These are phyloP conservation scores for Macrotis lagotis DNA, from an alignment of 2,113 vertebrate species.

Conservation along the genomic window DNA sequence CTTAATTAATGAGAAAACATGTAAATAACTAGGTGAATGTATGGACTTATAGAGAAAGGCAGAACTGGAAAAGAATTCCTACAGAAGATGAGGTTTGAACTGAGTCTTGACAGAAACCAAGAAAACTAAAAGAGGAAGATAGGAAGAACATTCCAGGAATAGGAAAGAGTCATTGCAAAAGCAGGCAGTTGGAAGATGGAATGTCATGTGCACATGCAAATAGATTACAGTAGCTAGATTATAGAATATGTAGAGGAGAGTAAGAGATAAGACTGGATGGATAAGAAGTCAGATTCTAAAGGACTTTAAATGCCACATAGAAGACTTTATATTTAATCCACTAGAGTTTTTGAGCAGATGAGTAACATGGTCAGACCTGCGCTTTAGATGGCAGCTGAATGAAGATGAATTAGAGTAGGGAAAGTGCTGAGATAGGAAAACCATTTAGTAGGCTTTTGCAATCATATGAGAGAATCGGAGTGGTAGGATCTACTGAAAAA, in stretches of 20 bases:
- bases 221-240: background rate
- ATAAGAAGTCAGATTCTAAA: background rate
- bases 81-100: background rate
- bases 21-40: background rate
- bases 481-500: background rate
- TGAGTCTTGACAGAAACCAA: background rate
- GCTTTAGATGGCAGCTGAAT: background rate
- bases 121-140: background rate
- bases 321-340: background rate
- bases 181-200: background rate
- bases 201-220: background rate
- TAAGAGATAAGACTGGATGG: background rate
- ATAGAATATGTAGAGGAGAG: background rate
- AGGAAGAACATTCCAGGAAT: background rate
- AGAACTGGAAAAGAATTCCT: background rate
- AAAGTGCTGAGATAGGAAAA: background rate
- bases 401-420: background rate
- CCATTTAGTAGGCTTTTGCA: background rate
- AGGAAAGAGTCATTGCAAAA: background rate
- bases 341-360: background rate
- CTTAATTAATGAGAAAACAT: background rate
- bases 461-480: background rate
- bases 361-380: background rate
- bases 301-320: background rate
- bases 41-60: background rate